Evolutionary conservation across 2,888 invertebrate species (phyloP).

Genomic region (Sinhomidia bicolor): DNA sequence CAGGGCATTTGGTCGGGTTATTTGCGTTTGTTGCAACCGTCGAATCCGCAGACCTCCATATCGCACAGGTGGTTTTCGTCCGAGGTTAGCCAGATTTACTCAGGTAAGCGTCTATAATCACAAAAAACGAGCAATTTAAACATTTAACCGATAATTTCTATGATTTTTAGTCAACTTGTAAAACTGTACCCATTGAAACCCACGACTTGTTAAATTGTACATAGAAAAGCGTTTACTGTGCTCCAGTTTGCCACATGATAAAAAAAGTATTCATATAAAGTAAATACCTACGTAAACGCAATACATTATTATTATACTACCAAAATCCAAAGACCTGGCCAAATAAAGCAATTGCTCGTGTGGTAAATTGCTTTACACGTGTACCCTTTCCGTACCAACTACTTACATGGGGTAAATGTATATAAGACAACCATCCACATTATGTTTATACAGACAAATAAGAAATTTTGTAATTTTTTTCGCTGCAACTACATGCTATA

Average conservation of each 20-base stretch:
- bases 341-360: neutral
- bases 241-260: neutral
- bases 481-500: too few relatives aligned
- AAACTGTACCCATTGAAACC: neutral
- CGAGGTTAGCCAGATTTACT: conserved; percentile 91
- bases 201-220: neutral
- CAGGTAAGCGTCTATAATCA: conserved; percentile 86
- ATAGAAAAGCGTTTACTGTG: neutral
- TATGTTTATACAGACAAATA: too few relatives aligned
- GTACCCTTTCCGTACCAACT: neutral
- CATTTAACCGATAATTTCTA: too few relatives aligned
- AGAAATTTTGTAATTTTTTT: too few relatives aligned
- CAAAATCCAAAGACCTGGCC: conserved; percentile 8
- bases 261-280: too few relatives aligned
- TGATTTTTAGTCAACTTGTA: neutral
- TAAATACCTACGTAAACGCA: conserved; percentile 7
- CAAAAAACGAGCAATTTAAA: too few relatives aligned
- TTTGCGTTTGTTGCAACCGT: conserved; percentile 94
- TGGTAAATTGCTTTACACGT: conserved; percentile 21
- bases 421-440: too few relatives aligned
- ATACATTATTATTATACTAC: neutral
- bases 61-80: conserved; percentile 88
- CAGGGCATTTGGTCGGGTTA: conserved; percentile 95
- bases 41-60: conserved; percentile 86
- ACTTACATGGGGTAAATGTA: too few relatives aligned